These are phyloP conservation scores for Apamea sordens DNA, from an alignment of 2,888 invertebrate genomes.

Conservation along the genomic window DNA sequence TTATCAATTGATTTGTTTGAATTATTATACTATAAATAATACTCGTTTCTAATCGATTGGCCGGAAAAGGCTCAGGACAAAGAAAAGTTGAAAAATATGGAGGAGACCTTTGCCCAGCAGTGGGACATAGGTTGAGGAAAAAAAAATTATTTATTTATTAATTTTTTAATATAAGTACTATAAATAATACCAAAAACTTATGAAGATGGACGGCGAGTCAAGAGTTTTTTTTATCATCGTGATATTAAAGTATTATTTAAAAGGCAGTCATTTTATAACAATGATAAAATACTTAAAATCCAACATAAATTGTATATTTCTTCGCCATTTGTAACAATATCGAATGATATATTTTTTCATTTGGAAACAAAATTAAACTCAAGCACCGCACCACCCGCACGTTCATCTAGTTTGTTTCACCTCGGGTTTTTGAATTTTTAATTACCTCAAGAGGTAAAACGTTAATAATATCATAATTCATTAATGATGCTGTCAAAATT, in stretches of 20 bases:
- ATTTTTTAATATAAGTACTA: too few relatives aligned
- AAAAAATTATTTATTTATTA: too few relatives aligned
- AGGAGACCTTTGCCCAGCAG: too few relatives aligned
- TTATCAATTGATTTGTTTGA: slow-evolving; percentile 38
- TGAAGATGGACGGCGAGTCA: not conserved
- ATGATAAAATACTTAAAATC: not conserved
- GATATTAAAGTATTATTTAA: not conserved
- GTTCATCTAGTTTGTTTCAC: slow-evolving; percentile 3
- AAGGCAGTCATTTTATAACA: not conserved
- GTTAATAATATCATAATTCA: slow-evolving; percentile 1
- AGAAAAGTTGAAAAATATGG: too few relatives aligned
- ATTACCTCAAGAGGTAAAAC: not conserved
- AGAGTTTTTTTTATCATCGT: not conserved
- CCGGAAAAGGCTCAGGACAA: too few relatives aligned
- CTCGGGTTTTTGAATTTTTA: not conserved
- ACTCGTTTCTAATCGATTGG: too few relatives aligned
- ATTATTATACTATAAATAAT: slow-evolving; percentile 2
- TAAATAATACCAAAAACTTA: not conserved
- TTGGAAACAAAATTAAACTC: not conserved
- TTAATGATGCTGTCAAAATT: not conserved
- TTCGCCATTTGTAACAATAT: not conserved
- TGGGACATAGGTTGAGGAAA: too few relatives aligned
- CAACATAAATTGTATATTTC: not conserved
- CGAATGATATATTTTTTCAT: not conserved
- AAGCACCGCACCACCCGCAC: not conserved